Percentiles rank a stretch among this genome's conserved stretches.
Conservation (phyloP, 1,140 invertebrate species). For the Octopus sinensis region DNA sequence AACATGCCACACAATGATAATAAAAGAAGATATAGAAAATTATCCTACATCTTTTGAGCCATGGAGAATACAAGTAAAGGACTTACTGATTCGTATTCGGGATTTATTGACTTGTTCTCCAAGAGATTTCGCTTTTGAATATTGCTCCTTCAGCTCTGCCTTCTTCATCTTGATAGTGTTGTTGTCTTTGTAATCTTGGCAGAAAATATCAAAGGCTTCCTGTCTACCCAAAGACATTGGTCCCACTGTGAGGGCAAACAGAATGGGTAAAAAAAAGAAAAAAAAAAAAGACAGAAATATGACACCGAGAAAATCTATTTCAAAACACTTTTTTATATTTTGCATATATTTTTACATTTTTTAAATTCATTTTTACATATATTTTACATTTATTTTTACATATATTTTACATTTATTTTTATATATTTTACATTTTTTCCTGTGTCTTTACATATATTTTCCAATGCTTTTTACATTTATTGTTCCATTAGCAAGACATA, state of each 20-base stretch:
- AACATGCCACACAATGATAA: background rate
- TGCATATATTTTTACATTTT: too few species aligned
- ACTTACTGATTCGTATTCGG: conserved; percentile 53
- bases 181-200: conserved; percentile 52
- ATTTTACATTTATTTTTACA: too few species aligned
- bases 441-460: too few species aligned
- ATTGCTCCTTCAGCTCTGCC: conserved; percentile 46
- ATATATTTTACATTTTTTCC: too few species aligned
- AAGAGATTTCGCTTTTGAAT: conserved; percentile 52
- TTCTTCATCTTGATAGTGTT: conserved; percentile 52
- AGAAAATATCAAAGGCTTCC: conserved; percentile 57
- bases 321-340: too few species aligned
- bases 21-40: conserved; percentile 2
- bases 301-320: background rate
- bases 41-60: background rate
- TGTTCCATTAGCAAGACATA: too few species aligned
- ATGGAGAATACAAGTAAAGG: background rate
- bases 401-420: too few species aligned
- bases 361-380: too few species aligned
- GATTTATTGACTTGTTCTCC: conserved; percentile 52
- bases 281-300: background rate
- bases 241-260: conserved; percentile 46
- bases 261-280: background rate
- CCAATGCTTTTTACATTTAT: too few species aligned
- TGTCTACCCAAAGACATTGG: conserved; percentile 56